Conservation (phyloP, 2,113 vertebrate species). For the Chaenocephalus aceratus region DNA sequence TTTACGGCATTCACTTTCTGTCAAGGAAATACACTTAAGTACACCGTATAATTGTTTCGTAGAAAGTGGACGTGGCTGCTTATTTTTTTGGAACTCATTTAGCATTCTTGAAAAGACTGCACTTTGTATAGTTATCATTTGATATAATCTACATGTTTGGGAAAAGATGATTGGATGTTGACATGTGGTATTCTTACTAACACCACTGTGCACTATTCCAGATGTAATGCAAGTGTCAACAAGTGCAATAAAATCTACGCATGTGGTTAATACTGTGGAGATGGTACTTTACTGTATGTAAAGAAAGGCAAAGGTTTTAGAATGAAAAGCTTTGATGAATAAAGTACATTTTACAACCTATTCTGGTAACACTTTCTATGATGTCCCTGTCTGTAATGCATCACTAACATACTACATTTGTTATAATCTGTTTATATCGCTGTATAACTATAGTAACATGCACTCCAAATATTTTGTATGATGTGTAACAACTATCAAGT, state of each 20-base stretch:
- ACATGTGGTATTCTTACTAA: background rate
- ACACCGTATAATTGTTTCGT: constrained; percentile 41
- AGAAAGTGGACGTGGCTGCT: constrained; percentile 46
- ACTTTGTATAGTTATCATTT: background rate
- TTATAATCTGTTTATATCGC: no score
- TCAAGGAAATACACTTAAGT: constrained; percentile 48
- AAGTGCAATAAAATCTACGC: background rate
- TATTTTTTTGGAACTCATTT: constrained; percentile 6
- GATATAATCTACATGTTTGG: background rate
- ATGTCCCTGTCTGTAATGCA: no score
- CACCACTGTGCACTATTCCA: background rate
- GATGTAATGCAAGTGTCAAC: background rate
- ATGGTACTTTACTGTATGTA: background rate
- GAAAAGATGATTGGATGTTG: background rate
- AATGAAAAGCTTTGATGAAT: background rate
- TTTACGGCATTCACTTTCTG: constrained; percentile 59
- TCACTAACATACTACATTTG: no score
- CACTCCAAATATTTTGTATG: no score
- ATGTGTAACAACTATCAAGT: no score
- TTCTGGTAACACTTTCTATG: no score
- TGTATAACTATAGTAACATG: no score
- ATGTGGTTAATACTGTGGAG: background rate
- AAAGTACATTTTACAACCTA: background rate
- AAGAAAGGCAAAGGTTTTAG: background rate
- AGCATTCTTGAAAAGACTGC: background rate